These are phyloP conservation scores for Scyliorhinus canicula DNA, from an alignment of 2,797 vertebrate genomes.

Conservation along the genomic window DNA sequence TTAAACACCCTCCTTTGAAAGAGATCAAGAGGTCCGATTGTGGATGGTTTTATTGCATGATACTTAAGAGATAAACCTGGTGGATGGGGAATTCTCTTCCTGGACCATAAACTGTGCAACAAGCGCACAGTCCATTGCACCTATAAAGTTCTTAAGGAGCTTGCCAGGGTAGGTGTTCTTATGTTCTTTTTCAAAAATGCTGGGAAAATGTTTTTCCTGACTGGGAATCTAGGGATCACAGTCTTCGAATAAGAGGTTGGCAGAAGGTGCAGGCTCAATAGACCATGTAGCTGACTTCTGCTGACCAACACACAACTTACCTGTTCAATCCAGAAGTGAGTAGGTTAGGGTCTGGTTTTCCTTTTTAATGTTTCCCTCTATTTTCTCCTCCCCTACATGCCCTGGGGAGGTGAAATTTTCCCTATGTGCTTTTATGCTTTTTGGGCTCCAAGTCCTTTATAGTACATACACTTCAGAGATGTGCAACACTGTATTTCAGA, in stretches of 20 bases:
- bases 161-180: background rate
- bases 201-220: background rate
- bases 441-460: background rate
- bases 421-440: background rate
- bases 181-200: background rate
- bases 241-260: background rate
- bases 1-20: no score
- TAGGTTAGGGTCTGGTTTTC: background rate
- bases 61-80: no score
- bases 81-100: no score
- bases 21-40: no score
- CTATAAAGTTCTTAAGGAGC: background rate
- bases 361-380: background rate
- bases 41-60: no score
- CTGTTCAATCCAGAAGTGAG: background rate
- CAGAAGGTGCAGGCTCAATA: background rate
- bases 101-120: no score
- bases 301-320: background rate
- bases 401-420: background rate
- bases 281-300: no score
- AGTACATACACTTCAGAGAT: background rate
- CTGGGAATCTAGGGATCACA: background rate
- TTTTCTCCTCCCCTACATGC: background rate
- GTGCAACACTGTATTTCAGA: conserved; percentile 52
- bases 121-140: no score